phyloP scores from a whole-genome alignment of 2,797 vertebrate species.

The Graptemys geographica region DNA sequence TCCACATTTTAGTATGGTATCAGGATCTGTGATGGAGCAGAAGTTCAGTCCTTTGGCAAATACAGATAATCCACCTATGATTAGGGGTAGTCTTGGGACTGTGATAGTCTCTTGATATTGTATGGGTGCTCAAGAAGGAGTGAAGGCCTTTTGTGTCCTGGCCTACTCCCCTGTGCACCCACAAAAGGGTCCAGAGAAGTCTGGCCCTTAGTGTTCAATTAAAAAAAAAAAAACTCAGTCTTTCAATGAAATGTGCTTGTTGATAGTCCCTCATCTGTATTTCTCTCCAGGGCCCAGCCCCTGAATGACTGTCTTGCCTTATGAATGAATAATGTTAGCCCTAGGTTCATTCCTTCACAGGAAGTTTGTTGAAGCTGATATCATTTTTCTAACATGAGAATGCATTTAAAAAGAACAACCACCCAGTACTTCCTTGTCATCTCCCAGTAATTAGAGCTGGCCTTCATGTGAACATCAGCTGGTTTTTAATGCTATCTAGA shows the following conservation, averaged over 20 bases:
- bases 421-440: slow-evolving; percentile 14
- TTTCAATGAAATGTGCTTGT: neutral
- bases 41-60: too few species aligned
- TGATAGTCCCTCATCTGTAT: neutral
- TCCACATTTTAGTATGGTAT: too few species aligned
- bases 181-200: neutral
- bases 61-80: too few species aligned
- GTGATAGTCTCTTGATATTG: neutral
- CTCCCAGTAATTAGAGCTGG: slow-evolving; percentile 5
- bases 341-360: neutral
- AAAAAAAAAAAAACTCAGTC: neutral
- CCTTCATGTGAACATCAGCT: slow-evolving; percentile 56
- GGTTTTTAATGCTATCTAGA: slow-evolving; percentile 29
- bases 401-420: neutral
- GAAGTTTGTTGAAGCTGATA: slow-evolving; percentile 29
- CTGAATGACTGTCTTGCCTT: neutral
- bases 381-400: slow-evolving; percentile 29
- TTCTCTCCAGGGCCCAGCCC: neutral
- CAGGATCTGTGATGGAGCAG: too few species aligned
- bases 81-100: too few species aligned
- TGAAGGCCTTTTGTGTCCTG: neutral
- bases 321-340: neutral
- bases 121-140: neutral
- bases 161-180: neutral
- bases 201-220: neutral